phyloP scores from a whole-genome alignment of 1,140 invertebrate species.

The Hycleus phaleratus region DNA sequence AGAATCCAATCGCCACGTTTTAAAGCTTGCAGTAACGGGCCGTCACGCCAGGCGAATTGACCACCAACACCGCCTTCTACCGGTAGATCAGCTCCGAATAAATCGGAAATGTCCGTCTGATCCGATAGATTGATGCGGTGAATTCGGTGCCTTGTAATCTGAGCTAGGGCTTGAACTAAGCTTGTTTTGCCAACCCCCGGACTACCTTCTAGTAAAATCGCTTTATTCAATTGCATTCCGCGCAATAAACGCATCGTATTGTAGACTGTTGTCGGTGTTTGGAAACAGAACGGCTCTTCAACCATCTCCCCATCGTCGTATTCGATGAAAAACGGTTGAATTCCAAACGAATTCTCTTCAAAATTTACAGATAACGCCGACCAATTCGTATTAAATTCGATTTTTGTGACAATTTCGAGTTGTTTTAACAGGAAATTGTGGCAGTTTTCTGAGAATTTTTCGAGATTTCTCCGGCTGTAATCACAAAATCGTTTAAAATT shows the following conservation, averaged over 20 bases:
- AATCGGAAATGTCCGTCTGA: conserved; percentile 96
- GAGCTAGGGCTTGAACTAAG: conserved; percentile 85
- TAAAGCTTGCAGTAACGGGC: conserved; percentile 87
- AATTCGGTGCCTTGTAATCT: conserved; percentile 70
- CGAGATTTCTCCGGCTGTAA: conserved; percentile 42
- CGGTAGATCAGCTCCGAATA: conserved; percentile 97
- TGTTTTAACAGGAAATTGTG: conserved; percentile 47
- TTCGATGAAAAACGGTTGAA: conserved; percentile 63
- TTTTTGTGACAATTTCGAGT: conserved; percentile 30
- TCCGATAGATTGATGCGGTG: conserved; percentile 96
- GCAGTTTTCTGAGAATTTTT: conserved; percentile 44
- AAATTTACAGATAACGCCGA: conserved; percentile 30
- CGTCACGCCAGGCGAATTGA: conserved; percentile 92
- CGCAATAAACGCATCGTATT: conserved; percentile 82
- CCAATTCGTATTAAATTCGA: not conserved
- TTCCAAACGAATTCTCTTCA: conserved; percentile 50
- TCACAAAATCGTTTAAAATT: not conserved
- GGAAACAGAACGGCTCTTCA: conserved; percentile 57
- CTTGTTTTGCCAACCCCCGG: conserved; percentile 98
- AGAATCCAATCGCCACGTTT: conserved; percentile 93
- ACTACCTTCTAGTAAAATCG: conserved; percentile 92
- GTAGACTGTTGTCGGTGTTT: conserved; percentile 71
- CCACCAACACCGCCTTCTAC: conserved; percentile 78
- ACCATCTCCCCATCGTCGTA: conserved; percentile 38
- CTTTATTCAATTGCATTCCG: conserved; percentile 82